Evolutionary conservation across 2,113 vertebrate genomes (phyloP), one percentile per base, ranked within the genome.

Genomic region (Scomber japonicus): DNA sequence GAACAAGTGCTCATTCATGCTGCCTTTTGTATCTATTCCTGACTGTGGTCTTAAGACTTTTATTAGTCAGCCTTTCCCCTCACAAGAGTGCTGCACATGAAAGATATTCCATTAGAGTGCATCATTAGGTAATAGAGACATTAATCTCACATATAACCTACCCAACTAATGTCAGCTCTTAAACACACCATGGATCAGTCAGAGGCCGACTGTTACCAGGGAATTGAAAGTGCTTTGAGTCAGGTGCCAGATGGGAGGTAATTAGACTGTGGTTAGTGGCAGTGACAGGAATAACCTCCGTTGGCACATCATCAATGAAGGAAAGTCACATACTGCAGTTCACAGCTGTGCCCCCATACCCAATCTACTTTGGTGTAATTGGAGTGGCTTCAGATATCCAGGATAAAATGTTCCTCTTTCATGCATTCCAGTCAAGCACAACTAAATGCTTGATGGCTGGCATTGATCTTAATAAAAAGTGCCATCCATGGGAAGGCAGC

Each of bases 231-330:
- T 30, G 59, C 80, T 85, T 77, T 53, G 68, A 81, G 27, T 2
- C 70, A 61, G 68, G 75, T 72, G 76, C 87, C 80, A 85, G 71
- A 72, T 75, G 51, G 15, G 24, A 27, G 45, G 53, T 78, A 68
- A 88, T 81, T 79, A 85, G 57, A 19, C 69, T 71, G 82, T 40
- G 81, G 81, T 80, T 68, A 59, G 71, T 56, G 35, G 67, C 66
- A 44, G 54, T 53, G 46, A 62, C 78, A 63, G 57, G 48, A 48
- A n/a, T 17, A 66, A 40, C 63, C 69, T 82, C 67, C 55, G 44
- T 59, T 89, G 84, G 80, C 90, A 86, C 67, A 53, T 76, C 76
- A 76, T 79, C 71, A 79, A 67, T 74, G 17, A 76, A 56, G 31
- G 63, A 60, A 75, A 49, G 75, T 56, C 66, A 1, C 53, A 12